Conservation (phyloP, 2,797 vertebrate species). For the Orestias chungarensis region DNA sequence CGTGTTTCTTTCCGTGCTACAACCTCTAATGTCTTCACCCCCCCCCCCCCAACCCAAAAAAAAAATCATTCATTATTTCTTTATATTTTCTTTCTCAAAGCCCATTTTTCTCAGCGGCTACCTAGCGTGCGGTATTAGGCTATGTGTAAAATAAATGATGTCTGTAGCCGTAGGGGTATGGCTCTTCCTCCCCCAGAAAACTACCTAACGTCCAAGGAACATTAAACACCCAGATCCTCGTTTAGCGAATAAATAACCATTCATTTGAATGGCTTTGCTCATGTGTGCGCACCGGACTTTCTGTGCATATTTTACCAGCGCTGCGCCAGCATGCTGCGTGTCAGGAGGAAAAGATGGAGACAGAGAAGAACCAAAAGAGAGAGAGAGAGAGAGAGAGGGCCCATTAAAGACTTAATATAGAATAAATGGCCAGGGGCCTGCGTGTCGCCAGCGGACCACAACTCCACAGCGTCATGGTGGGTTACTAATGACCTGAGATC, state of each 20-base stretch:
- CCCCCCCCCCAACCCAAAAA: constrained; percentile 12
- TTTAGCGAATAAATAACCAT: constrained; percentile 99
- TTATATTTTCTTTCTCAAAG: constrained; percentile 76
- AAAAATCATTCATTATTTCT: constrained; percentile 76
- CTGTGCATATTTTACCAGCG: constrained; percentile 92
- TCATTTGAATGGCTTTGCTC: constrained; percentile 95
- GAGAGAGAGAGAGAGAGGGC: constrained; percentile 76
- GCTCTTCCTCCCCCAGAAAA: constrained; percentile 89
- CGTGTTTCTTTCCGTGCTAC: constrained; percentile 58
- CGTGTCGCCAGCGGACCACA: constrained; percentile 94
- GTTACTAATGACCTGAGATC: constrained; percentile 99
- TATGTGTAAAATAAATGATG: constrained; percentile 99
- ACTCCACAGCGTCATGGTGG: constrained; percentile 93
- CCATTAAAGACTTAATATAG: constrained; percentile 99
- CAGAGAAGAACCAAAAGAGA: constrained; percentile 19
- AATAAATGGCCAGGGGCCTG: constrained; percentile 99
- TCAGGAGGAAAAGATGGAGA: constrained; percentile 53
- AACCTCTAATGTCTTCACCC: constrained; percentile 69
- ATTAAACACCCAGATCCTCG: constrained; percentile 99
- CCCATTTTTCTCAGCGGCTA: constrained; percentile 89
- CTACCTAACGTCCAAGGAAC: constrained; percentile 99
- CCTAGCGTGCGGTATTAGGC: constrained; percentile 97
- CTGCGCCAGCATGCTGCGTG: constrained; percentile 74
- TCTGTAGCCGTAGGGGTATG: constrained; percentile 97
- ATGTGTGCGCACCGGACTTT: constrained; percentile 85